A percentile compares a stretch with the other conserved stretches of the same genome.
phyloP scores from a whole-genome alignment of 2,797 vertebrate species.

The Eulemur albifrons region DNA sequence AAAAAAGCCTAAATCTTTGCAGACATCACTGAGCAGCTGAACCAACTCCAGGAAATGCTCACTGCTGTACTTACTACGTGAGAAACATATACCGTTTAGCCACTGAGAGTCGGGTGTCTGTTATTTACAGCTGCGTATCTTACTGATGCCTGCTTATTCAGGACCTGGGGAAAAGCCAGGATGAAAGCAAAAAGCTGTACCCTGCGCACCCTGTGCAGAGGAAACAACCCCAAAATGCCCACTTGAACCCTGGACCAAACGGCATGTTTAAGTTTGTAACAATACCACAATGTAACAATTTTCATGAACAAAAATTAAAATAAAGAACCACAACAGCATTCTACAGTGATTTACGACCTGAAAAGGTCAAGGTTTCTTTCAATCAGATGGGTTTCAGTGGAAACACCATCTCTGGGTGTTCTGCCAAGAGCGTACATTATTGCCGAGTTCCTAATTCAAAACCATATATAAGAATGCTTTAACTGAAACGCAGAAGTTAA shows the following conservation, averaged over 20 bases:
- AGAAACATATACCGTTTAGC: background rate
- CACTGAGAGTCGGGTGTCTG: background rate
- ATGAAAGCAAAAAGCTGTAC: background rate
- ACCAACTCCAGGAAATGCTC: background rate
- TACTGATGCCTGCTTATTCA: background rate
- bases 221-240: background rate
- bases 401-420: constrained; percentile 40
- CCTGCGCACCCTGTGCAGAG: fast-evolving
- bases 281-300: background rate
- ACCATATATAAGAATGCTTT: constrained; percentile 40
- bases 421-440: constrained; percentile 37
- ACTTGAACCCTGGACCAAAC: background rate
- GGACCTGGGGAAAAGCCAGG: background rate
- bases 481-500: constrained; percentile 60
- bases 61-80: background rate
- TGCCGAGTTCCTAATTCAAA: constrained; percentile 60
- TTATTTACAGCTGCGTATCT: background rate
- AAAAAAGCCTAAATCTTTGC: background rate
- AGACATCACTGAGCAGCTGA: background rate
- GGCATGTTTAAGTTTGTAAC: background rate
- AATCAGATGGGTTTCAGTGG: constrained; percentile 36
- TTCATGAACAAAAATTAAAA: constrained; percentile 36
- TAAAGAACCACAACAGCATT: constrained; percentile 13
- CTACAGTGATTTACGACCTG: constrained; percentile 39
- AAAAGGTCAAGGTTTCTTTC: background rate